Conservation (phyloP, 2,888 invertebrate genomes). For the Pelosia muscerda region DNA sequence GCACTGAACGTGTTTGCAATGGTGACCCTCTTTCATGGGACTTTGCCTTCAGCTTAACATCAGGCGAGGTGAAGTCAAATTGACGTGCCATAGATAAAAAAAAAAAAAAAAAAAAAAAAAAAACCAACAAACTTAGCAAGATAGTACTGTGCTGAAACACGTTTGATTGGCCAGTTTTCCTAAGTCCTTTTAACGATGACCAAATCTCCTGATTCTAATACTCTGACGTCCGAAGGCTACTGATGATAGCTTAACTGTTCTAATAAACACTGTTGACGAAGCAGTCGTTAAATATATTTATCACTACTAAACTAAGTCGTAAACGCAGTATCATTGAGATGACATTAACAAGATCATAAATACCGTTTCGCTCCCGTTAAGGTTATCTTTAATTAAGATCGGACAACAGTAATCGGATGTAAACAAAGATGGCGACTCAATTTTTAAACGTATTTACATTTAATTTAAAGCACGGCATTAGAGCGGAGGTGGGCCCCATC, state of each 20-base stretch:
- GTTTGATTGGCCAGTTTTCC: no score
- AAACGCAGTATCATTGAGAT: not conserved
- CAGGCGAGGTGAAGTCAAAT: no score
- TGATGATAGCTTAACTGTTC: not conserved
- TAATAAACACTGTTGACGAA: not conserved
- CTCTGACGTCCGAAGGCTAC: not conserved
- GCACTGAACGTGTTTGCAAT: no score
- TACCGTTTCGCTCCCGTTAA: not conserved
- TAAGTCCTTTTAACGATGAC: no score
- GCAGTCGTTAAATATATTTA: not conserved
- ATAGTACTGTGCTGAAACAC: no score
- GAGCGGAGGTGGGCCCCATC: slow-evolving; percentile 32
- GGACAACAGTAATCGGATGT: slow-evolving; percentile 33
- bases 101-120: no score
- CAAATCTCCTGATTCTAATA: no score
- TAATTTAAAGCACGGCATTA: slow-evolving; percentile 53
- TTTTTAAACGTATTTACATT: slow-evolving; percentile 64
- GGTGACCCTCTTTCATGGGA: no score
- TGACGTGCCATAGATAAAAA: no score
- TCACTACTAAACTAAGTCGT: not conserved
- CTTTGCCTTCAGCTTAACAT: no score
- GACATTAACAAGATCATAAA: slow-evolving; percentile 3
- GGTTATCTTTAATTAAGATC: slow-evolving; percentile 50
- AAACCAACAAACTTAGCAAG: no score
- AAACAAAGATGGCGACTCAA: slow-evolving; percentile 51